Evolutionary conservation across 2,888 invertebrate species (phyloP).

Genomic region (Protophormia terraenovae): DNA sequence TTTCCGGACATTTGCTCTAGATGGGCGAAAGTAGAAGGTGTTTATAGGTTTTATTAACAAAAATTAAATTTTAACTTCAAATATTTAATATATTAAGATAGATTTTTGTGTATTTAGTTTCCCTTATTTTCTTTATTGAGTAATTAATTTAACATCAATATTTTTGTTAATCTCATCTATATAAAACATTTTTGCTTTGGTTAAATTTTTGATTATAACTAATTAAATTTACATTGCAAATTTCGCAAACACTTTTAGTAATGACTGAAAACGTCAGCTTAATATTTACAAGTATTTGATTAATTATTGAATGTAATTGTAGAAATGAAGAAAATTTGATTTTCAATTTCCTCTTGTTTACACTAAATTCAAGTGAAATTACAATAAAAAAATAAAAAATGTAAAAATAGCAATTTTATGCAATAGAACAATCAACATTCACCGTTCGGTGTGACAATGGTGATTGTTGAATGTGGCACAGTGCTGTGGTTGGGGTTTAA

Average conservation of each 20-base stretch:
- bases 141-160: not conserved
- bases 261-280: not conserved
- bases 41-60: no score
- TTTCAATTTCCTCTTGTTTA: conserved; percentile 58
- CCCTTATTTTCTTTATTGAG: no score
- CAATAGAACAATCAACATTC: no score
- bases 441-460: no score
- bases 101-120: no score
- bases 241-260: not conserved
- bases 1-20: no score
- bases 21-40: no score
- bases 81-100: no score
- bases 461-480: no score
- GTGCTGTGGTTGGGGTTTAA: no score
- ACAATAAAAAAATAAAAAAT: not conserved
- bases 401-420: not conserved
- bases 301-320: conserved; percentile 57
- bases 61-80: no score
- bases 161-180: not conserved
- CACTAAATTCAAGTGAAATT: conserved; percentile 29
- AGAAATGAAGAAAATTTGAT: conserved; percentile 33
- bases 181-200: not conserved
- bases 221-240: conserved; percentile 24
- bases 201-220: not conserved
- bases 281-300: conserved; percentile 44